Percentiles rank a stretch among this genome's conserved stretches.
phyloP scores from a whole-genome alignment of 2,888 invertebrate genomes.

The Dorcus hopei region DNA sequence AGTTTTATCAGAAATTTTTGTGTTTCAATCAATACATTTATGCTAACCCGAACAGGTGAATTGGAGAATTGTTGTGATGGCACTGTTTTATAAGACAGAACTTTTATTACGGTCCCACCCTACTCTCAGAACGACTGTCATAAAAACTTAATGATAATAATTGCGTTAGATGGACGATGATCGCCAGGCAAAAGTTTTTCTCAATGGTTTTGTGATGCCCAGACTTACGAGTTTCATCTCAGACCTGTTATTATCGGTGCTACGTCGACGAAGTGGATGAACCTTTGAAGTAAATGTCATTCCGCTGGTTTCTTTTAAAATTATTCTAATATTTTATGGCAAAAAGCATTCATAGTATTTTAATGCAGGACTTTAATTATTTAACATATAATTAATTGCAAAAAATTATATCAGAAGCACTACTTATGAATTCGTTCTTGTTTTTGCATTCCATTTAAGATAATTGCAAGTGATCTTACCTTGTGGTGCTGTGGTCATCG shows the following conservation, averaged over 20 bases:
- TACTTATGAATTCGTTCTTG: neutral
- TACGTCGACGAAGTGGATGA: constrained; percentile 38
- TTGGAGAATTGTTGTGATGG: constrained; percentile 16
- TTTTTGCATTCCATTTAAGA: neutral
- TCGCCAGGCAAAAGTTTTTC: constrained; percentile 29
- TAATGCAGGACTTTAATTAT: too few relatives aligned
- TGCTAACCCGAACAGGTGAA: neutral
- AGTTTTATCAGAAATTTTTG: too few relatives aligned
- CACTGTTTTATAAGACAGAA: constrained; percentile 28
- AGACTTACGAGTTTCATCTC: constrained; percentile 28
- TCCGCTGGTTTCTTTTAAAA: too few relatives aligned
- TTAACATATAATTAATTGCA: too few relatives aligned
- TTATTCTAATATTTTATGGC: neutral
- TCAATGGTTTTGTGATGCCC: constrained; percentile 33
- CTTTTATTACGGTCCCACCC: constrained; percentile 20
- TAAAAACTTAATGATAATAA: constrained; percentile 39
- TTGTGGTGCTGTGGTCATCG: constrained; percentile 77
- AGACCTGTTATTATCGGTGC: constrained; percentile 41
- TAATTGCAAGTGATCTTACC: constrained; percentile 55
- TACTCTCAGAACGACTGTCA: constrained; percentile 23
- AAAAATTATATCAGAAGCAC: too few relatives aligned
- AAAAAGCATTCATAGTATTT: neutral
- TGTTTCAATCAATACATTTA: neutral
- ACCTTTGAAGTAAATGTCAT: constrained; percentile 19
- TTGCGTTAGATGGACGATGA: constrained; percentile 27